These are phyloP conservation scores for Aix galericulata DNA, from an alignment of 2,113 vertebrate genomes.

Conservation along the genomic window DNA sequence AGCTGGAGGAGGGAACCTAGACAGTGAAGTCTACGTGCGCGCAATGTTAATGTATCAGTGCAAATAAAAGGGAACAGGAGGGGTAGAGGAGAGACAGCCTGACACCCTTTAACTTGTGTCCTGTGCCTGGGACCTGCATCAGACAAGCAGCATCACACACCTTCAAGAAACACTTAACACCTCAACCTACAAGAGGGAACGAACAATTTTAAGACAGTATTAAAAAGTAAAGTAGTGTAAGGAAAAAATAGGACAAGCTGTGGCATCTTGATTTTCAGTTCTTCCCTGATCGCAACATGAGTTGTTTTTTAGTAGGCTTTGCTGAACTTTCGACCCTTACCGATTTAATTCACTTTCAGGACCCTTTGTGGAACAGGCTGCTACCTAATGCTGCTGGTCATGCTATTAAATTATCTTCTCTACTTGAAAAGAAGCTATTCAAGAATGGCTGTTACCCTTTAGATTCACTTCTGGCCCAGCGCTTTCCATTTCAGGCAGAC, in stretches of 20 bases:
- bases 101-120: background rate
- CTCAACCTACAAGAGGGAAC: background rate
- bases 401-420: background rate
- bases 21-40: background rate
- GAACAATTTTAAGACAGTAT: background rate
- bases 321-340: slow-evolving; percentile 20
- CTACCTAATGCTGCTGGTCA: background rate
- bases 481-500: background rate
- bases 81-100: background rate
- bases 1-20: slow-evolving; percentile 38
- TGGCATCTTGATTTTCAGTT: background rate
- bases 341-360: background rate
- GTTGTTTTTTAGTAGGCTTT: background rate
- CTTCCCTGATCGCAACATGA: background rate
- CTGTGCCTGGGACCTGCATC: background rate
- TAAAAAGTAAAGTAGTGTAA: background rate
- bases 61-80: background rate
- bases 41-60: background rate
- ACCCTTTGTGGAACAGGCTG: background rate
- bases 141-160: background rate
- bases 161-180: background rate
- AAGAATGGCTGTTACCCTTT: slow-evolving; percentile 10
- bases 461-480: background rate
- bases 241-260: background rate
- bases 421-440: background rate